Evolutionary conservation across 2,113 vertebrate species (phyloP).

Genomic region (Tylochromis polylepis): DNA sequence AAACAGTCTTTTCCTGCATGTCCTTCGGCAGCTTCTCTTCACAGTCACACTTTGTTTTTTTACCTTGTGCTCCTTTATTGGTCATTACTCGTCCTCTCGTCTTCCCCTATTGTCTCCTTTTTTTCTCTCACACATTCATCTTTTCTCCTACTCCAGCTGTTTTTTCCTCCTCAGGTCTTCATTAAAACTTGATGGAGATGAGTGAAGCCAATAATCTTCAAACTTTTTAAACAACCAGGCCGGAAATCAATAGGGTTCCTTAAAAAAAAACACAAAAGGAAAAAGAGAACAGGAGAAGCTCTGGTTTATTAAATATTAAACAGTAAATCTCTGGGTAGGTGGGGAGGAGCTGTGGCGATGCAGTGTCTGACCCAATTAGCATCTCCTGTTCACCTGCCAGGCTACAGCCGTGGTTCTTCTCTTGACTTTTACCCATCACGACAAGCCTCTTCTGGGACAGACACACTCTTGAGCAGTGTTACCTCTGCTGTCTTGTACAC

Average conservation of each 20-base stretch:
- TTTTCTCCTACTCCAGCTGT: background rate
- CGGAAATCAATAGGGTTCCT: conserved; percentile 71
- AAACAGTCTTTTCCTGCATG: background rate
- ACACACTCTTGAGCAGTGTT: conserved; percentile 11
- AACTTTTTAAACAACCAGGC: conserved; percentile 44
- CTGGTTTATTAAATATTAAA: conserved; percentile 74
- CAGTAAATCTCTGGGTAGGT: conserved; percentile 35
- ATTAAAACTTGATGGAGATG: conserved; percentile 75
- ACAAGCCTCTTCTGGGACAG: conserved; percentile 35
- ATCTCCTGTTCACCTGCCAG: conserved; percentile 62
- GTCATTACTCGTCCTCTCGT: background rate
- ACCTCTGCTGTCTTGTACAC: background rate
- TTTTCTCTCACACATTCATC: background rate
- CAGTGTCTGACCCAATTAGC: conserved; percentile 67
- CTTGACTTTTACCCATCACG: conserved; percentile 23
- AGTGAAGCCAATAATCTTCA: conserved; percentile 72
- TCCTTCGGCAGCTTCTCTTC: background rate
- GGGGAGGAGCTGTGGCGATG: conserved; percentile 41
- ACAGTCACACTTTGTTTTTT: background rate
- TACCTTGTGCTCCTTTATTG: background rate
- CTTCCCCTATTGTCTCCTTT: background rate
- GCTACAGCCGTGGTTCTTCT: conserved; percentile 13
- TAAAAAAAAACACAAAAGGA: background rate
- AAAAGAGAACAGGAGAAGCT: conserved; percentile 4
- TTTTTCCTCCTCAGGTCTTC: conserved; percentile 50